These are phyloP conservation scores for Subanguina moxae DNA, from an alignment of 1,140 invertebrate species.

Conservation along the genomic window DNA sequence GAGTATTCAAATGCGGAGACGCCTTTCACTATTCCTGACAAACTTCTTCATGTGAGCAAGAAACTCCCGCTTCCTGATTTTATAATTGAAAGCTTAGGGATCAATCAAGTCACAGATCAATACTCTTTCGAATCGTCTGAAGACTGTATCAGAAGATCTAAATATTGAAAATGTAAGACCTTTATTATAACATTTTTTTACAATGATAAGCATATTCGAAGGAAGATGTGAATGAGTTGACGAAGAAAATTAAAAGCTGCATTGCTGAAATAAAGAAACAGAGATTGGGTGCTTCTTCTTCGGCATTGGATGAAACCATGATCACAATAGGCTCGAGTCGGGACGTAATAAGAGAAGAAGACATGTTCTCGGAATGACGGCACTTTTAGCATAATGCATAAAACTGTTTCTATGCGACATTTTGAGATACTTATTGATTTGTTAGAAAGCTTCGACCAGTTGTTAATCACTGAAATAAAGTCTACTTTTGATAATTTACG, in stretches of 20 bases:
- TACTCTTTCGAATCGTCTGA: not conserved
- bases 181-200: too few species aligned
- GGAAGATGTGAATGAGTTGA: not conserved
- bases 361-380: not conserved
- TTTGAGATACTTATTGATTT: too few species aligned
- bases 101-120: conserved; percentile 17
- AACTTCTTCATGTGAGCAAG: not conserved
- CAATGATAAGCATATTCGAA: too few species aligned
- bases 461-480: too few species aligned
- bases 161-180: not conserved
- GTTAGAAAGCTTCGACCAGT: too few species aligned
- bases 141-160: not conserved
- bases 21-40: conserved; percentile 5
- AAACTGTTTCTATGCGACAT: too few species aligned
- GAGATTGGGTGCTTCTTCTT: not conserved
- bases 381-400: too few species aligned
- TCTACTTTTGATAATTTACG: too few species aligned
- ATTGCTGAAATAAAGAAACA: not conserved
- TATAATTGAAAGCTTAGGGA: not conserved
- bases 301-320: not conserved
- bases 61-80: too few species aligned
- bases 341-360: not conserved
- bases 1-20: conserved; percentile 29
- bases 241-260: not conserved
- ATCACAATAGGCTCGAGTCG: not conserved